Base-by-base conservation (phyloP, 1,140 invertebrate species). In the Anoplophora glabripennis region DNA sequence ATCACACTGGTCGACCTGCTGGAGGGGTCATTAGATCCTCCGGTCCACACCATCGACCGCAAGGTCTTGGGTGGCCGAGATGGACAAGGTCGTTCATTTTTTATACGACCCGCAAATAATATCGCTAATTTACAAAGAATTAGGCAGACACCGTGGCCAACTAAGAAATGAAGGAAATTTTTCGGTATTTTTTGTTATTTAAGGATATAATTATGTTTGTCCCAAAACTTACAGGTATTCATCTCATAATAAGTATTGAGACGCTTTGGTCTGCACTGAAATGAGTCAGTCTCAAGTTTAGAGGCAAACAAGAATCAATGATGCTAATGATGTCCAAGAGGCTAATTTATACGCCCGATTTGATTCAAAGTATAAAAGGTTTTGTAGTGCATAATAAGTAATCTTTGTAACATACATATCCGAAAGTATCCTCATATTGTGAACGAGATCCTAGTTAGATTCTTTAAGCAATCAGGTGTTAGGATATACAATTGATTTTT, bases 1-100 rank as follows among this genome's bases (percentile, higher is more conserved):
- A 66, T 66, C 64, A 64, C 59, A 59, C 63, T 52, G 55, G 11
- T 35, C 60, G 17, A 51, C 49, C 36, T 59, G 59, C 53, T 37
- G 10, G 42, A n/a, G 34, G 45, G 40, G 47, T 48, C 46, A 62
- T 51, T 61, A 57, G 47, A 42, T 53, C 8, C 14, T 34, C 15
- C 41, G 17, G 34, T 47, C 38, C 35, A 40, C 40, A 35, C 40
- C 40, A 58, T 40, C 47, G 57, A 64, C 61, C 61, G 56, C 61
- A 28, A 28, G 60, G 47, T 37, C 53, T 64, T 64, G 61, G 61
- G 61, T 64, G 61, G 61, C 46, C 61, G 15, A 28, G 14, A 51
- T 47, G 40, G 41, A 44, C 61, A 64, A 64, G 61, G 61, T 38
- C 61, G 61, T 59, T 40, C 45, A 48, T 55, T 55, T 61, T 61